A percentile compares a stretch with the other conserved stretches of the same genome.
phyloP scores from a whole-genome alignment of 2,888 invertebrate genomes.

The Malthinus flaveolus region DNA sequence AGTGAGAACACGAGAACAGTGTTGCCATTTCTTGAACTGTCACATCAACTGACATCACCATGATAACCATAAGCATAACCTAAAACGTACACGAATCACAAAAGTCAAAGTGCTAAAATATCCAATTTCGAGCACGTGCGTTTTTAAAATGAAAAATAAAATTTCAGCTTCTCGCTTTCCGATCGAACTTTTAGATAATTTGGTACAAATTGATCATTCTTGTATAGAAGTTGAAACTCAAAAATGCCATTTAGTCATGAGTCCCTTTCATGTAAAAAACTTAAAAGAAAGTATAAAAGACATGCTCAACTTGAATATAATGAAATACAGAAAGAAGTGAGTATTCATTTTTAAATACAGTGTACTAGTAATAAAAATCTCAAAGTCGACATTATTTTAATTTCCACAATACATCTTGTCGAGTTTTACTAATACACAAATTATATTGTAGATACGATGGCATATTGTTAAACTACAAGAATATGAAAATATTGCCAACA shows the following conservation, averaged over 20 bases:
- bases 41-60: no score
- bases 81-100: no score
- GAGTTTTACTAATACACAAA: not conserved
- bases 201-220: constrained; percentile 61
- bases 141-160: not conserved
- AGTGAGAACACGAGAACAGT: no score
- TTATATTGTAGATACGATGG: constrained; percentile 64
- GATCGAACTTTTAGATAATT: constrained; percentile 57
- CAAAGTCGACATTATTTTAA: not conserved
- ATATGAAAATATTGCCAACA: constrained; percentile 62
- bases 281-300: constrained; percentile 63
- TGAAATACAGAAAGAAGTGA: constrained; percentile 66
- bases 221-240: constrained; percentile 60
- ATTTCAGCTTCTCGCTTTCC: constrained; percentile 29
- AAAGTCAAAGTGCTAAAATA: no score
- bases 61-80: no score
- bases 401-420: not conserved
- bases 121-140: not conserved
- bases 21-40: no score
- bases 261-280: constrained; percentile 66
- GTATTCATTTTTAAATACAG: constrained; percentile 41
- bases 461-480: constrained; percentile 68
- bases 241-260: constrained; percentile 62
- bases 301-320: constrained; percentile 62
- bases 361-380: not conserved